A percentile compares a stretch with the other conserved stretches of the same genome.
These are phyloP conservation scores for Oedothorax gibbosus DNA, from an alignment of 1,140 invertebrate genomes.

Conservation along the genomic window DNA sequence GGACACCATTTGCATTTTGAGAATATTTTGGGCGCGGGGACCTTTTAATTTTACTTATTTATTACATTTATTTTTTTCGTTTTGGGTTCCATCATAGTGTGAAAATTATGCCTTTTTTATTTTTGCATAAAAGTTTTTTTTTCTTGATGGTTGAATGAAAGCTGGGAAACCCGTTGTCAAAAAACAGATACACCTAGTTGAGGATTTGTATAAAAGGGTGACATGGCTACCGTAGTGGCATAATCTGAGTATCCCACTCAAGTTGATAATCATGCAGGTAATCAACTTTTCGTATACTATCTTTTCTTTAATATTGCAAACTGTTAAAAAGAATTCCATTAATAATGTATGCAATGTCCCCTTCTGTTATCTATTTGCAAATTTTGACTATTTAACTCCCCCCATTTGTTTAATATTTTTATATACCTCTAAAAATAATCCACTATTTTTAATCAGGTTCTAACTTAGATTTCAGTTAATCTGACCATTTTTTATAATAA, in stretches of 20 bases:
- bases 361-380: no score
- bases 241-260: constrained; percentile 47
- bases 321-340: background rate
- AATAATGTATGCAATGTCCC: no score
- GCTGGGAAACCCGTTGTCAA: constrained; percentile 22
- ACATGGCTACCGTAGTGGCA: background rate
- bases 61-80: background rate
- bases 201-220: constrained; percentile 45
- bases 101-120: constrained; percentile 8
- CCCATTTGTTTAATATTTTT: no score
- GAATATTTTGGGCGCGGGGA: constrained; percentile 40
- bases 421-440: no score
- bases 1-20: constrained; percentile 45
- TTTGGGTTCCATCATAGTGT: no score
- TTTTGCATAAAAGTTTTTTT: background rate
- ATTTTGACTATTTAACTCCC: no score
- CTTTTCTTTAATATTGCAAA: background rate
- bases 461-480: no score
- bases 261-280: constrained; percentile 51
- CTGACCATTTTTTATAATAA: no score
- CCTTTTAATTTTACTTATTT: constrained; percentile 36
- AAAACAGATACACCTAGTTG: constrained; percentile 53
- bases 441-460: no score
- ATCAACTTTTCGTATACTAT: background rate
- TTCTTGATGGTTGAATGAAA: constrained; percentile 8